These are phyloP conservation scores for Ophion ventricosus DNA, from an alignment of 2,888 invertebrate species.

Conservation along the genomic window DNA sequence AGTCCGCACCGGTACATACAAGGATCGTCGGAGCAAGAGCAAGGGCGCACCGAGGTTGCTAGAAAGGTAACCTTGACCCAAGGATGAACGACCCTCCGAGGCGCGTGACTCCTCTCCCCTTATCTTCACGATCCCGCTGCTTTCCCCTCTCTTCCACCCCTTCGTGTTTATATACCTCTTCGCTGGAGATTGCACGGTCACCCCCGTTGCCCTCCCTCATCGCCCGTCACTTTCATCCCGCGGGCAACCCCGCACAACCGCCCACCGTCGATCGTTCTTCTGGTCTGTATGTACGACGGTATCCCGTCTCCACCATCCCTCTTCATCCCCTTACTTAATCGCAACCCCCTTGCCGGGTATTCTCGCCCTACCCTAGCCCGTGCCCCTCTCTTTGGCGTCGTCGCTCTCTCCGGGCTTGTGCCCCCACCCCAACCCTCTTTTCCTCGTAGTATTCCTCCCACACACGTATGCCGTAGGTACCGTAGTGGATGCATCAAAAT, in stretches of 20 bases:
- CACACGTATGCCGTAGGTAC: not conserved
- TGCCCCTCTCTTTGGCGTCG: constrained; percentile 22
- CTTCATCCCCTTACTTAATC: constrained; percentile 47
- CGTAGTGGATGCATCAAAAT: constrained; percentile 35
- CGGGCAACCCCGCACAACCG: constrained; percentile 28
- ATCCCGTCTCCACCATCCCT: constrained; percentile 48
- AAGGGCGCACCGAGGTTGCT: constrained; percentile 68
- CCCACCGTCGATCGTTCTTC: constrained; percentile 54
- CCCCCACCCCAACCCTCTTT: constrained; percentile 46
- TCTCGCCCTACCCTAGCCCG: constrained; percentile 21
- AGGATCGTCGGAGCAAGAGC: constrained; percentile 60
- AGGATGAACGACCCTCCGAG: constrained; percentile 81
- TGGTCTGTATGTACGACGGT: constrained; percentile 23
- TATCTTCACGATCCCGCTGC: not conserved
- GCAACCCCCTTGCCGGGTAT: constrained; percentile 41
- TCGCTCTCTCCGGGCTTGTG: constrained; percentile 36
- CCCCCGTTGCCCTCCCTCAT: constrained; percentile 32
- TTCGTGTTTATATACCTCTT: constrained; percentile 53
- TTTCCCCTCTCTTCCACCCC: not conserved
- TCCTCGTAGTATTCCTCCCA: constrained; percentile 30
- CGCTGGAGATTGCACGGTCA: constrained; percentile 54
- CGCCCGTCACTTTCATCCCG: constrained; percentile 59
- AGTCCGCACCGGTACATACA: constrained; percentile 24
- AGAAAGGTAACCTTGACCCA: constrained; percentile 82
- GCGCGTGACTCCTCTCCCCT: constrained; percentile 74